Evolutionary conservation across 64 coral and sea anemone genomes (phyloP), one percentile per base, ranked within the genome.

Genomic region (Acropora yongei): DNA sequence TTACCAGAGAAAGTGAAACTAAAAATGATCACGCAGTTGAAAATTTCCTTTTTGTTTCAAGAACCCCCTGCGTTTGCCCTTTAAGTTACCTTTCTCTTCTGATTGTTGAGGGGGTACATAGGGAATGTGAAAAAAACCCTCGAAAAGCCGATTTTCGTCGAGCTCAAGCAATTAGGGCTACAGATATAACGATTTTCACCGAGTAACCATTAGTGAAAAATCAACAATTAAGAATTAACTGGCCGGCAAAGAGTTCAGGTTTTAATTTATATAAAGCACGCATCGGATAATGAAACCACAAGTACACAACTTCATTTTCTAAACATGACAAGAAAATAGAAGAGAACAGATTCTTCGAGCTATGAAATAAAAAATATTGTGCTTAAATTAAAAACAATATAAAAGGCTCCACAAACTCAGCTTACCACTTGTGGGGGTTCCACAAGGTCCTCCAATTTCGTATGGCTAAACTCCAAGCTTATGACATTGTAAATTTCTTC

Each of bases 391-490:
- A 42, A 43, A 57, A 60, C 51, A 63, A 4, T 42, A 30, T 18
- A 49, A 69, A 49, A 84, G 65, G 8, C 82, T 82, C 57, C 39
- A 82, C 30, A 63, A 61, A 85, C 49, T 71, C 44, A 47, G 51
- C 97, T 94, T 79, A 99, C 97, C 97, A 96, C 83, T 78, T 78
- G 12, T 5, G 97, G 97, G 5, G 94, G 89, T 58, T 99, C 91
- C 8, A 99, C 97, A 50, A 96, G 16, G 3, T 99, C 94, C 93
- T 99, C 93, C 79, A 99, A 57, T 92, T 93, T 91, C 48, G 97
- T 99, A 43, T 99, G 97, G 75, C 94, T 96, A 87, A 99, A 99
- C 55, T 99, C 97, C 73, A 99, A 86, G 91, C 97, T 99, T 44
- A 99, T 99, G 6, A 99, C 97, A 77, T 99, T 99, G 53, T 96